A percentile compares a stretch with the other conserved stretches of the same genome.
Evolutionary conservation across 2,113 vertebrate genomes (phyloP).

Genomic region (Sphyrna mokarran): DNA sequence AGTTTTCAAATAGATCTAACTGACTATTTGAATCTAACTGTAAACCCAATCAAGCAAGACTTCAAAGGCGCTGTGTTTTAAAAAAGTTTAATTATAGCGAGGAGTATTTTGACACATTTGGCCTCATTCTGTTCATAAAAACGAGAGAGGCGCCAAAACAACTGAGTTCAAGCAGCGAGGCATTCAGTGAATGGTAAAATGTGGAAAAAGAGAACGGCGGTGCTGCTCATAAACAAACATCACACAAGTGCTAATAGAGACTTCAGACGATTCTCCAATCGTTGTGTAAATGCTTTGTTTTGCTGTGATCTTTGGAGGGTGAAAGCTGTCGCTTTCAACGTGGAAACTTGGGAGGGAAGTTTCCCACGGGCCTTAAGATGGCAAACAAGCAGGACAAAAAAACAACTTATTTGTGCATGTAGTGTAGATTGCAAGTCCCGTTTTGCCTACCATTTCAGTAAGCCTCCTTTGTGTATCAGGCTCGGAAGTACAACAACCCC

Average conservation of each 20-base stretch:
- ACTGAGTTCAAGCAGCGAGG: background rate
- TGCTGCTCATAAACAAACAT: background rate
- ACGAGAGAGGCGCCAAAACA: background rate
- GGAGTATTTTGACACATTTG: background rate
- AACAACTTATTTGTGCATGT: background rate
- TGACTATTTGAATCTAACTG: background rate
- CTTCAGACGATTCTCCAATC: background rate
- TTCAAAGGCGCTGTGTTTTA: background rate
- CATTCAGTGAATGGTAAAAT: background rate
- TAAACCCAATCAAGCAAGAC: background rate
- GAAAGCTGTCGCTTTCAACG: conserved; percentile 32
- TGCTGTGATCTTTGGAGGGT: conserved; percentile 12
- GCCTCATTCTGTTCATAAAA: background rate
- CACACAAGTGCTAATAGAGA: background rate
- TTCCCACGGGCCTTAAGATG: conserved; percentile 13
- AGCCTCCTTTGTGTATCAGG: background rate
- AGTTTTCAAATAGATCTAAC: background rate
- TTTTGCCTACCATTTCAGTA: background rate
- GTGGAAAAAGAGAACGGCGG: background rate
- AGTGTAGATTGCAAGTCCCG: background rate
- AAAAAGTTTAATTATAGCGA: background rate
- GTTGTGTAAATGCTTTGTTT: background rate
- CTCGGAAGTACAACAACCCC: background rate
- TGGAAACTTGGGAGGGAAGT: background rate
- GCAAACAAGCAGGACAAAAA: background rate